Evolutionary conservation across 2,113 vertebrate species (phyloP).

Genomic region (Silurus glanis): DNA sequence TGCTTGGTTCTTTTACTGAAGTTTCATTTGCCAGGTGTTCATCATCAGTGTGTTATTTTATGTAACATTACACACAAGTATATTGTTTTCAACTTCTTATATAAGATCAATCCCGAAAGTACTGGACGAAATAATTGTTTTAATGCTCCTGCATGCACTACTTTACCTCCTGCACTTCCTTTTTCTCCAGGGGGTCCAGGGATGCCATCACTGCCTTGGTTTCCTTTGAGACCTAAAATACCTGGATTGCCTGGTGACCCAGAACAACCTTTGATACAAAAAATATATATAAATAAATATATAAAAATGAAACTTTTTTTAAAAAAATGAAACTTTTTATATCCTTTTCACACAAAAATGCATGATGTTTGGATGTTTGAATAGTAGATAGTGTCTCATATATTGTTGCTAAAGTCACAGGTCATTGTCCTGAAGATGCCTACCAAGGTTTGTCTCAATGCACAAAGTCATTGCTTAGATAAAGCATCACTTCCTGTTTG

Average conservation of each 20-base stretch:
- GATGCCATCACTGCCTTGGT: slow-evolving; percentile 44
- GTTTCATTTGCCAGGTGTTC: too few relatives aligned
- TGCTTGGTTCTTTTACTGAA: not conserved
- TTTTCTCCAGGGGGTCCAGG: slow-evolving; percentile 39
- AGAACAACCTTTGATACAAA: slow-evolving; percentile 35
- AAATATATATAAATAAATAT: not conserved
- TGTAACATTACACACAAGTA: not conserved
- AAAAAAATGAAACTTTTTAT: too few relatives aligned
- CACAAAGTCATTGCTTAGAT: too few relatives aligned
- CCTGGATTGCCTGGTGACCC: slow-evolving; percentile 44
- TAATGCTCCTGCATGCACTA: not conserved
- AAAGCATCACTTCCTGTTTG: too few relatives aligned
- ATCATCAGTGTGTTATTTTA: too few relatives aligned
- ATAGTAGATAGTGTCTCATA: too few relatives aligned
- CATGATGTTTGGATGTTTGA: too few relatives aligned
- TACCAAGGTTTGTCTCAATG: too few relatives aligned
- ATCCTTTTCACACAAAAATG: too few relatives aligned
- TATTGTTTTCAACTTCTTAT: not conserved
- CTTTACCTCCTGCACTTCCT: slow-evolving; percentile 45
- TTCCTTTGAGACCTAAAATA: slow-evolving; percentile 29
- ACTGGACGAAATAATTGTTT: not conserved
- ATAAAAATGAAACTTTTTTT: too few relatives aligned
- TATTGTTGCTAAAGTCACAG: too few relatives aligned
- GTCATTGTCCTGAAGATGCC: too few relatives aligned
- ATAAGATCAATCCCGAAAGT: not conserved